phyloP scores from a whole-genome alignment of 1,140 invertebrate genomes.

The Oedothorax gibbosus region DNA sequence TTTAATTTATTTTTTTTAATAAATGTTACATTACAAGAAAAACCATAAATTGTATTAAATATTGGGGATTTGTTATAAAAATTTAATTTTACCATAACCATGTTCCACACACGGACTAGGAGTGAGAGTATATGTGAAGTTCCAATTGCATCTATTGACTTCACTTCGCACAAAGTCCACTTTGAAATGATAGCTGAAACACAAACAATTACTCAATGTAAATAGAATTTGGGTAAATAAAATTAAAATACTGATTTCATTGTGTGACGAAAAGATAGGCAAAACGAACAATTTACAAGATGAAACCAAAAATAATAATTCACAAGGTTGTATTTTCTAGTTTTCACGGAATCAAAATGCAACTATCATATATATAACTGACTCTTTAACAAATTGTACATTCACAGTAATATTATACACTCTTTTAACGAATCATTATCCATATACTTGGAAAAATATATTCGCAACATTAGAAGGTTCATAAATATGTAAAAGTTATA shows the following conservation, averaged over 20 bases:
- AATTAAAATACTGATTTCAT: background rate
- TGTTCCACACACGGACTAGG: conserved; percentile 44
- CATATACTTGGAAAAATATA: too few relatives aligned
- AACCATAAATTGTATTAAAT: too few relatives aligned
- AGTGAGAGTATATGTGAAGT: conserved; percentile 55
- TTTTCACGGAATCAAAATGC: background rate
- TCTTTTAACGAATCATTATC: too few relatives aligned
- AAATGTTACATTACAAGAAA: background rate
- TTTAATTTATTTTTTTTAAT: background rate
- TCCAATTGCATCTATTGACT: background rate
- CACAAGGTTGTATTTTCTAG: background rate
- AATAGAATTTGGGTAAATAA: background rate
- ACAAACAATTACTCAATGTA: background rate
- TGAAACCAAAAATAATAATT: background rate
- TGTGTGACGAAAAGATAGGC: background rate
- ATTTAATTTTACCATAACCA: conserved; percentile 58
- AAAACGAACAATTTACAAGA: background rate
- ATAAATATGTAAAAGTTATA: too few relatives aligned
- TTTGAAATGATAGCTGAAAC: conserved; percentile 45
- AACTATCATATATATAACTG: background rate
- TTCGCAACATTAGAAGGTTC: too few relatives aligned
- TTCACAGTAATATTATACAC: too few relatives aligned
- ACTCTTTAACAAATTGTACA: background rate
- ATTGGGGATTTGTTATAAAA: background rate
- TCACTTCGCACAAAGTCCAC: conserved; percentile 19